These are phyloP conservation scores for Arge pagana DNA, from an alignment of 2,888 invertebrate genomes.

Conservation along the genomic window DNA sequence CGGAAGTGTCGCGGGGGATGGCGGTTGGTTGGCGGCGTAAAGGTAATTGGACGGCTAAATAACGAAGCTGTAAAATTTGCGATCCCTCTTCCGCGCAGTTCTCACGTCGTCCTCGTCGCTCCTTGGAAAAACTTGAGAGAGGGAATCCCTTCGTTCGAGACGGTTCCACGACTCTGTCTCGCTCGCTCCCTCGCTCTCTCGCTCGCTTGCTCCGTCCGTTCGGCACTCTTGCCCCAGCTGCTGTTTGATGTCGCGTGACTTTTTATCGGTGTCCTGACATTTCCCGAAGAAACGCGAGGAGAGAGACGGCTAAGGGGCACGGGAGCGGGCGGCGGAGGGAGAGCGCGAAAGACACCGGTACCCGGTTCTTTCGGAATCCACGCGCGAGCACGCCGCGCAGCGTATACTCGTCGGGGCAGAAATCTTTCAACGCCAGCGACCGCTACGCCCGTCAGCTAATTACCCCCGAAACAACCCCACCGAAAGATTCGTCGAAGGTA, in stretches of 20 bases:
- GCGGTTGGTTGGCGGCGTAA: slow-evolving; percentile 15
- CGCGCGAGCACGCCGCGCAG: slow-evolving; percentile 27
- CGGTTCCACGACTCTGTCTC: no score
- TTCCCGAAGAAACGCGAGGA: no score
- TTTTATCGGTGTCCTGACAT: slow-evolving; percentile 64
- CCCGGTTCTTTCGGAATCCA: neutral
- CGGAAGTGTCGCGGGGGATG: slow-evolving; percentile 14
- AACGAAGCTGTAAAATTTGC: slow-evolving; percentile 45
- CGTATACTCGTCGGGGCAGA: slow-evolving; percentile 33
- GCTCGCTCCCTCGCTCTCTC: neutral
- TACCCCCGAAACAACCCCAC: slow-evolving; percentile 39
- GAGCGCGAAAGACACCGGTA: no score
- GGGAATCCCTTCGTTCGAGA: no score
- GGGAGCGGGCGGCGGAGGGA: slow-evolving; percentile 23
- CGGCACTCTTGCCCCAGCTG: slow-evolving; percentile 32
- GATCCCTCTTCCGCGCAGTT: slow-evolving; percentile 18
- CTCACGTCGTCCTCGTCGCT: neutral
- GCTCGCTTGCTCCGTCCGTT: slow-evolving; percentile 15
- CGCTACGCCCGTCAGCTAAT: slow-evolving; percentile 40
- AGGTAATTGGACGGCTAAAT: slow-evolving; percentile 43
- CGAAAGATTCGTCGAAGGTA: slow-evolving; percentile 12
- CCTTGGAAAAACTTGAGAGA: no score
- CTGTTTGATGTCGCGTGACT: slow-evolving; percentile 60
- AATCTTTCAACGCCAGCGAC: slow-evolving; percentile 36
- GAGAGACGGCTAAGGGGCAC: no score